A percentile compares a stretch with the other conserved stretches of the same genome.
Conservation (phyloP, 1,140 invertebrate species). For the Schlechtendalia chinensis region DNA sequence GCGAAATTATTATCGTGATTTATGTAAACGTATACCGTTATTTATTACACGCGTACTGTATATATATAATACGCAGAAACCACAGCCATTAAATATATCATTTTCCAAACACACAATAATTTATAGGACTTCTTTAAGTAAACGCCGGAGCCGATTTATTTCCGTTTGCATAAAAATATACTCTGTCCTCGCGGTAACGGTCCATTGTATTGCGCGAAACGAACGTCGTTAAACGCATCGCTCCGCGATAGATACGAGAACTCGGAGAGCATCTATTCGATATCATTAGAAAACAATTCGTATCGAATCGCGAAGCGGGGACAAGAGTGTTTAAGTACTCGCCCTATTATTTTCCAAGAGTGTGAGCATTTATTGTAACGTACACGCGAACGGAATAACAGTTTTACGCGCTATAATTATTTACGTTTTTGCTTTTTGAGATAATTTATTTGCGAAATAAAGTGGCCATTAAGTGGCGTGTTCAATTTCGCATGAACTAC, state of each 20-base stretch:
- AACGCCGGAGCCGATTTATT: background rate
- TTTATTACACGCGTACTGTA: background rate
- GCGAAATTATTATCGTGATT: background rate
- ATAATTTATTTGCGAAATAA: too few species aligned
- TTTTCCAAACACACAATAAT: background rate
- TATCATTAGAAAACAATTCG: background rate
- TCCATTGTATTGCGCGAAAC: slow-evolving; percentile 13
- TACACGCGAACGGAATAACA: too few species aligned
- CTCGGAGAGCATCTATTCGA: background rate
- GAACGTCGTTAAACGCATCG: background rate
- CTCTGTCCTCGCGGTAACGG: background rate
- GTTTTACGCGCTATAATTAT: too few species aligned
- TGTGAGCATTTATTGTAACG: too few species aligned
- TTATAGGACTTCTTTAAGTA: background rate
- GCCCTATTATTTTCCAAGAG: too few species aligned
- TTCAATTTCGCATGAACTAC: too few species aligned
- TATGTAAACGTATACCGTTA: background rate
- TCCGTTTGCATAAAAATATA: slow-evolving; percentile 9
- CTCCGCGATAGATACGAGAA: background rate
- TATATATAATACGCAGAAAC: background rate
- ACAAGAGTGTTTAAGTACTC: too few species aligned
- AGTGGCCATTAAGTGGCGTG: too few species aligned
- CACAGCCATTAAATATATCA: slow-evolving; percentile 9
- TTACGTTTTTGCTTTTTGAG: too few species aligned
- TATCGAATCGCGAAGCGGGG: background rate